Percentiles rank a stretch among this genome's conserved stretches.
Evolutionary conservation across 2,113 vertebrate species (phyloP).

Genomic region (Tylochromis polylepis): DNA sequence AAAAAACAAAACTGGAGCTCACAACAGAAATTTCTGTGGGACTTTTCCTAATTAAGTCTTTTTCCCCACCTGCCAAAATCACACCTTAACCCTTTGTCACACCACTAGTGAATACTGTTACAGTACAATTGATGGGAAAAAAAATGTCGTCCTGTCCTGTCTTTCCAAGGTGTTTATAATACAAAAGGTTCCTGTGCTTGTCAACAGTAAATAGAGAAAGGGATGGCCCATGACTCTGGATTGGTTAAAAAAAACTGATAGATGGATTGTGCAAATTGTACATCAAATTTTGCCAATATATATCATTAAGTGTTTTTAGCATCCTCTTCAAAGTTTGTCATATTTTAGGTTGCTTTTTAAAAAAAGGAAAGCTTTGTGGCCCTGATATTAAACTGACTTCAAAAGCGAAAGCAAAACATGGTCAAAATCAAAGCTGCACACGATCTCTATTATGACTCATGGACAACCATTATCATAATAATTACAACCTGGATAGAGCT

Average conservation of each 20-base stretch:
- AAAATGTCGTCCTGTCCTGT: not conserved
- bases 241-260: not conserved
- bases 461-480: not conserved
- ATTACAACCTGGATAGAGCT: not conserved
- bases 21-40: not conserved
- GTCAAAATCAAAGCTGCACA: not conserved
- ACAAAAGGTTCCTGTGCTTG: not conserved
- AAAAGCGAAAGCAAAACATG: not conserved
- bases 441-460: not conserved
- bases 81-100: not conserved
- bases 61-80: not conserved
- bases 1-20: not conserved
- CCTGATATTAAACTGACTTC: not conserved
- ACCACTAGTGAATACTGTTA: not conserved
- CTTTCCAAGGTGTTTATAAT: not conserved
- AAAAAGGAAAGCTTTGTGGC: not conserved
- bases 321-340: not conserved
- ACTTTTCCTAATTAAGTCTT: not conserved
- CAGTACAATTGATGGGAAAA: not conserved
- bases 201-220: not conserved
- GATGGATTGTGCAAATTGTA: not conserved
- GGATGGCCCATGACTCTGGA: not conserved
- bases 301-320: not conserved
- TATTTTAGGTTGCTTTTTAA: not conserved
- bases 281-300: not conserved